Base-by-base conservation (phyloP, 35 echinoderm and acorn worm genomes). In the Holothuria glaberrima region DNA sequence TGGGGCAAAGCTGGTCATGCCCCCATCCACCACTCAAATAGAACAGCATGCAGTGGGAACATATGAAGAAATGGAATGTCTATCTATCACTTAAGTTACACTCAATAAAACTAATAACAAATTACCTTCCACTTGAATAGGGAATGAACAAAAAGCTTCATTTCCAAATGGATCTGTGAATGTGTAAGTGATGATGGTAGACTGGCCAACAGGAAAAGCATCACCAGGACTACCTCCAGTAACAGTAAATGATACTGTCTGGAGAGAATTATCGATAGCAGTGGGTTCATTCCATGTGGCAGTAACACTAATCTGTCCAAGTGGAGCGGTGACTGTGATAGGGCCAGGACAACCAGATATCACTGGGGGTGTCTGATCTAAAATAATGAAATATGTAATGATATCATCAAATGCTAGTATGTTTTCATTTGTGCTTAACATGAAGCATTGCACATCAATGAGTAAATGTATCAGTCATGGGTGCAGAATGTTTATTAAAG, bases 271-370 rank as follows among this genome's bases (percentile, higher is more conserved):
- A 77, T 94, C 92, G 13, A 78, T 59, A 25, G 91, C 91, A 19
- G 91, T 78, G 25, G 91, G 91, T 80, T 88, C 91, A 25, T 60
- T 88, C 91, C 91, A 92, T 0, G 84, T 80, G 14, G 44, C 85
- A 63, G 75, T 20, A 10, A 52, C 58, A 9, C 57, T n/a, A 3
- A 54, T 63, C 30, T 36, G 30, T 29, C 68, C 67, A 0, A 84
- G 85, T 41, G 54, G 60, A 30, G 72, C 64, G 6, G 54, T 30
- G 3, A 57, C 50, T 59, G 60, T 50, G 22, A 77, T 41, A 58
- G 86, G 84, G 20, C 56, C 59, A 21, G 84, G 83, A 44, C 84
- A 92, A 58, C 81, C 60, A 19, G 24, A 48, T 58, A 92, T 92
- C 7, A 78, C 72, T 0, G 91, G 91, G 61, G 91, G 32, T 14